Base-by-base conservation (phyloP, 2,797 vertebrate species). In the Schizopygopsis malacanthus region DNA sequence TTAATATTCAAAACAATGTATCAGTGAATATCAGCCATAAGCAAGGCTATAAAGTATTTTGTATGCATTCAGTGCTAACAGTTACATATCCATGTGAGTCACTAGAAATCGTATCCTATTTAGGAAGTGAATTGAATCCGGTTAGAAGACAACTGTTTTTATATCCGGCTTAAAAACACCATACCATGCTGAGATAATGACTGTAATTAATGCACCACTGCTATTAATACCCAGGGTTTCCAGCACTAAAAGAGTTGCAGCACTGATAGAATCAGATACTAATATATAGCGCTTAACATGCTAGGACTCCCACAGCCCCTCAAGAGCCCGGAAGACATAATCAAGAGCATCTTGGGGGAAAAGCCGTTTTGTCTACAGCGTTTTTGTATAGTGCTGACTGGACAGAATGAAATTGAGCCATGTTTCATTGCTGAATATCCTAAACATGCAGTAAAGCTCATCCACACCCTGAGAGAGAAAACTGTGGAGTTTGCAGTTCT, bases 311-410 rank as follows among this genome's bases (percentile, higher is more conserved):
- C 67, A 72, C n/a, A 33, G 41, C 43, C 56, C 67, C 69, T 85
- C 81, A 73, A 85, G 41, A 28, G 54, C 22, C 43, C 1, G 28
- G 13, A 73, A 72, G 28, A 87, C 79, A 78, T 78, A 78, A 85
- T 81, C 52, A 82, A 63, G 33, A 59, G 22, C 45, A 72, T 59
- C 20, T 22, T 76, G 63, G 54, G 79, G 86, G 11, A 54, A 82
- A 81, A 41, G 10, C 37, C 6, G 22, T 73, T 77, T 81, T 67
- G 79, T 83, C 78, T 70, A 18, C 59, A 79, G 59, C 61, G 39
- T 79, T 82, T 76, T 83, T 76, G 59, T 82, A 70, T 75, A 61
- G 78, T 83, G 88, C 88, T 87, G 88, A 89, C 76, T 41, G 50
- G 50, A 39, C 69, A 59, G 22, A 39, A 87, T 33, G 69, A 16